Percentiles rank a stretch among this genome's conserved stretches.
Evolutionary conservation across 2,113 vertebrate genomes (phyloP).

Genomic region (Xenotilapia longispinis): DNA sequence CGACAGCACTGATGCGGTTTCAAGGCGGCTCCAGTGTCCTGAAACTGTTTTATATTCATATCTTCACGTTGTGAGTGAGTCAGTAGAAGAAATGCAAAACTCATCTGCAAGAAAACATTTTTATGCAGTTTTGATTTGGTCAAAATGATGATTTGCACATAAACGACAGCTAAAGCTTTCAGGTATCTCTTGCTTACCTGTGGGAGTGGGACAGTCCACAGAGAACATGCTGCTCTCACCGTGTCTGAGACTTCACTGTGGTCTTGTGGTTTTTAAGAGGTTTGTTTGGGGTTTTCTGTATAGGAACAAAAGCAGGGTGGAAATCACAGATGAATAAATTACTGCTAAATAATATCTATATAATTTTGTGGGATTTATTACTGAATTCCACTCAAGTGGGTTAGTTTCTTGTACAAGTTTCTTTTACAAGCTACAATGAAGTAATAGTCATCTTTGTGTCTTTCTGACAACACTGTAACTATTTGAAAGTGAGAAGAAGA

Average conservation of each 20-base stretch:
- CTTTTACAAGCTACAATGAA: not conserved
- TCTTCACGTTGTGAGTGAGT: not conserved
- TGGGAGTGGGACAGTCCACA: not conserved
- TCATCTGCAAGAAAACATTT: not conserved
- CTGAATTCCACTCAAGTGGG: not conserved
- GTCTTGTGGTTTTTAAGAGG: not conserved
- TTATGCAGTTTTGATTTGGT: not conserved
- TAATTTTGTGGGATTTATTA: not conserved
- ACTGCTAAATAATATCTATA: not conserved
- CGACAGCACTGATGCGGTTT: not conserved
- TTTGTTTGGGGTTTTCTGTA: not conserved
- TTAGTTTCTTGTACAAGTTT: not conserved
- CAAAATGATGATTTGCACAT: not conserved
- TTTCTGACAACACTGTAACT: not conserved
- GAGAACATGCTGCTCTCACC: not conserved
- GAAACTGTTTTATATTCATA: not conserved
- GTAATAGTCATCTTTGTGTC: not conserved
- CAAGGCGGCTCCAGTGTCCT: not conserved
- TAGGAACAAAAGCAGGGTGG: not conserved
- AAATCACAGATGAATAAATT: not conserved
- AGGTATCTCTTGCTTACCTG: not conserved
- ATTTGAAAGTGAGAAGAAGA: not conserved
- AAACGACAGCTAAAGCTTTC: not conserved
- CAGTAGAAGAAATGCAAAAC: not conserved
- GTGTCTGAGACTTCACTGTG: not conserved